phyloP scores from a whole-genome alignment of 2,888 invertebrate genomes.

The Caenorhabditis virilis region DNA sequence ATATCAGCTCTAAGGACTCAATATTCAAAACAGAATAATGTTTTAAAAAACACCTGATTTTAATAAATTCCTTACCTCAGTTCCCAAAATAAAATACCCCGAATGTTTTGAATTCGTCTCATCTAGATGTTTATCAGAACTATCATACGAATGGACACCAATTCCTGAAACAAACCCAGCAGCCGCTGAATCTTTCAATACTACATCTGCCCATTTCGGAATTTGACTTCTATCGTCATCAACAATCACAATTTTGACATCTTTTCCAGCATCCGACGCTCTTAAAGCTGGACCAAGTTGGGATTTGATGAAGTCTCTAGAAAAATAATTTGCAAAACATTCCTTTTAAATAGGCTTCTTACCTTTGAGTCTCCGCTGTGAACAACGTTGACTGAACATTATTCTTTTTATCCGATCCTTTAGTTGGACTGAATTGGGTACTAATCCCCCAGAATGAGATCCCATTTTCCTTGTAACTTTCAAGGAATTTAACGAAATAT shows the following conservation, averaged over 20 bases:
- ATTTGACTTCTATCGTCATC: conserved; percentile 74
- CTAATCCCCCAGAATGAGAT: conserved; percentile 80
- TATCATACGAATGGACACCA: conserved; percentile 25
- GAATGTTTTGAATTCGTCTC: conserved; percentile 28
- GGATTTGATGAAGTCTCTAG: conserved; percentile 76
- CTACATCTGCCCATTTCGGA: conserved; percentile 75
- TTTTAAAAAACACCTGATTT: neutral
- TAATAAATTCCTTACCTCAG: conserved; percentile 6
- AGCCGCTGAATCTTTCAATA: conserved; percentile 22
- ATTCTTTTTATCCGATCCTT: conserved; percentile 68
- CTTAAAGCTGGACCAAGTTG: conserved; percentile 79
- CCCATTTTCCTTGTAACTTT: conserved; percentile 78
- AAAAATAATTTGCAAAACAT: conserved; percentile 42
- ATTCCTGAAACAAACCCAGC: conserved; percentile 21
- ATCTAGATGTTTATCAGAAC: conserved; percentile 21
- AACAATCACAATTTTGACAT: conserved; percentile 77
- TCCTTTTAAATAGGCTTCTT: neutral
- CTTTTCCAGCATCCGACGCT: conserved; percentile 73
- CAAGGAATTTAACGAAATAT: conserved; percentile 74
- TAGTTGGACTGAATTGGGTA: conserved; percentile 83
- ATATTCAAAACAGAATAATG: neutral
- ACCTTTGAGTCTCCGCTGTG: conserved; percentile 40
- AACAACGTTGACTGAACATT: conserved; percentile 80
- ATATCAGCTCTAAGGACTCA: neutral
- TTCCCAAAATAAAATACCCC: conserved; percentile 28